These are phyloP conservation scores for Calephelis virginiensis DNA, from an alignment of 1,140 invertebrate species.

Conservation along the genomic window DNA sequence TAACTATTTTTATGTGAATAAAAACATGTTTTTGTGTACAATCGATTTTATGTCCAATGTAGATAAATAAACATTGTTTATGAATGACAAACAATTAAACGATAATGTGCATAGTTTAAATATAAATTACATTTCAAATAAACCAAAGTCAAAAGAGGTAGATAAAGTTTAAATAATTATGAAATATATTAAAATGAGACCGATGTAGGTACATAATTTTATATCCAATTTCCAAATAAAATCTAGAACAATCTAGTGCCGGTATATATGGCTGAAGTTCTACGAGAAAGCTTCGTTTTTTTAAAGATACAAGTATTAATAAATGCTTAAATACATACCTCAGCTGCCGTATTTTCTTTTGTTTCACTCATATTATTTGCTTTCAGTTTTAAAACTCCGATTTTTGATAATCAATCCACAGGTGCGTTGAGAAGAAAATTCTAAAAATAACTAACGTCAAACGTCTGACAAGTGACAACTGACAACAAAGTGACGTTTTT, in stretches of 20 bases:
- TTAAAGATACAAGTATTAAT: neutral
- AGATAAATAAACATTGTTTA: too few relatives aligned
- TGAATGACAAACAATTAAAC: too few relatives aligned
- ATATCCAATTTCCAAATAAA: neutral
- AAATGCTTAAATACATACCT: slow-evolving; percentile 14
- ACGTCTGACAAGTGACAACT: too few relatives aligned
- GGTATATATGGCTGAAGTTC: neutral
- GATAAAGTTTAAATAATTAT: neutral
- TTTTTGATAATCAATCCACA: neutral
- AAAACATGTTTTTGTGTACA: too few relatives aligned
- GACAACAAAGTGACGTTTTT: too few relatives aligned
- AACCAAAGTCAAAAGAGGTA: neutral
- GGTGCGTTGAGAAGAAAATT: neutral
- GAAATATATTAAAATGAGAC: neutral
- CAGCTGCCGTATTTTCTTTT: slow-evolving; percentile 18
- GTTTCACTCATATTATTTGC: slow-evolving; percentile 14
- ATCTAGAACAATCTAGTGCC: slow-evolving; percentile 15
- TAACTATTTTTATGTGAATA: too few relatives aligned
- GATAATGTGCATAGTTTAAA: too few relatives aligned
- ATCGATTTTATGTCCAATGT: too few relatives aligned
- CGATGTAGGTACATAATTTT: neutral
- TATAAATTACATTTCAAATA: too few relatives aligned
- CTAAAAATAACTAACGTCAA: neutral
- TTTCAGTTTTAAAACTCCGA: neutral
- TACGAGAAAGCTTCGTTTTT: neutral